Evolutionary conservation across 2,797 vertebrate genomes (phyloP).

Genomic region (Taenioides sp.): DNA sequence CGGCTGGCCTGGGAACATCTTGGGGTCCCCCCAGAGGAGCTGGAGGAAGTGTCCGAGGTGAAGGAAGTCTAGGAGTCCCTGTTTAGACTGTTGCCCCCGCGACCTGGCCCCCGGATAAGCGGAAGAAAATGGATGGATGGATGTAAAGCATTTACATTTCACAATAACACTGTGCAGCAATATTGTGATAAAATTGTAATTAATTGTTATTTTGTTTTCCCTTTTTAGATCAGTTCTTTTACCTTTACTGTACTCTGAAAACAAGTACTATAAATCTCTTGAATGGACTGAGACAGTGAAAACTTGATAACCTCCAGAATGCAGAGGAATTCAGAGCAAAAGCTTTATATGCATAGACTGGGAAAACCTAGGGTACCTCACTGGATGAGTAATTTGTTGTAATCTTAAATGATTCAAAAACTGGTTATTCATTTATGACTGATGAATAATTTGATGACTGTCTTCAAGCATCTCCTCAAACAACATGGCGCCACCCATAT

Average conservation of each 20-base stretch:
- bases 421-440: not conserved
- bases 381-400: slow-evolving; percentile 4
- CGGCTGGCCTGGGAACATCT: no score
- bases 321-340: not conserved
- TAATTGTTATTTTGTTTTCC: no score
- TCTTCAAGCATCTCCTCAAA: not conserved
- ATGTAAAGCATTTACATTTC: no score
- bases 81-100: no score
- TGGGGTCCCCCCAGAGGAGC: no score
- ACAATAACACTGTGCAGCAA: no score
- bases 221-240: not conserved
- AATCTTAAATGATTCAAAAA: not conserved
- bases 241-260: not conserved
- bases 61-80: no score
- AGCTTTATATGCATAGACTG: not conserved
- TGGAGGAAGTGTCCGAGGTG: no score
- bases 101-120: no score
- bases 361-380: not conserved
- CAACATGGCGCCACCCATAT: not conserved
- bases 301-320: not conserved
- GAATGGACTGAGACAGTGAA: not conserved
- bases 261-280: not conserved
- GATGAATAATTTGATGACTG: not conserved
- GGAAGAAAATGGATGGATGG: no score
- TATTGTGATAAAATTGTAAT: no score